These are phyloP conservation scores for Cynopterus brachyotis DNA, from an alignment of 2,113 vertebrate species.

Conservation along the genomic window DNA sequence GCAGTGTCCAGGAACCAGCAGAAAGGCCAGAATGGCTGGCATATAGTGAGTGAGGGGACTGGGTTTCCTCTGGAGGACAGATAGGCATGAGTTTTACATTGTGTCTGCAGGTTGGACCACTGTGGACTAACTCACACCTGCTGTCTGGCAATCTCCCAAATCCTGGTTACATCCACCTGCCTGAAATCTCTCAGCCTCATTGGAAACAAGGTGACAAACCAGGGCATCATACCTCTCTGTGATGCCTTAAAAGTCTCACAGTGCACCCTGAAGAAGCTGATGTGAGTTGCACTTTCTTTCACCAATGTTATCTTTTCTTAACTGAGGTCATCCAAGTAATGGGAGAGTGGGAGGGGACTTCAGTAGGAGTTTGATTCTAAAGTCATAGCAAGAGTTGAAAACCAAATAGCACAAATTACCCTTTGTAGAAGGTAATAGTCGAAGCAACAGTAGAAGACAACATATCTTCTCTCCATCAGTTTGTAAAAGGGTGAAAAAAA, in stretches of 20 bases:
- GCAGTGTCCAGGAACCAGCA: too few relatives aligned
- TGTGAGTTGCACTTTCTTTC: not conserved
- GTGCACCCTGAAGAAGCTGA: not conserved
- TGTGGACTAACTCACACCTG: not conserved
- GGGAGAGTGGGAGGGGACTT: not conserved
- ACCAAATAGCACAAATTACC: too few relatives aligned
- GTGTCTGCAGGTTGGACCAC: constrained; percentile 45
- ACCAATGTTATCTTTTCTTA: accelerated
- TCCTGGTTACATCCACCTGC: not conserved
- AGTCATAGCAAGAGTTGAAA: not conserved
- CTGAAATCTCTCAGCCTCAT: constrained; percentile 44
- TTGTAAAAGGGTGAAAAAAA: not conserved
- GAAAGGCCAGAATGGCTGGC: accelerated
- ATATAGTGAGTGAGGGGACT: not conserved
- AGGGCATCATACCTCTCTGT: not conserved
- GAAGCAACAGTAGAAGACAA: not conserved
- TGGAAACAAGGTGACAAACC: not conserved
- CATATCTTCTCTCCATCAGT: not conserved
- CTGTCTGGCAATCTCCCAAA: not conserved
- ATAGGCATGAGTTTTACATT: accelerated
- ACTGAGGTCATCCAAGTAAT: accelerated
- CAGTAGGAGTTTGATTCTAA: not conserved
- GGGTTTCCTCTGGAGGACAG: not conserved
- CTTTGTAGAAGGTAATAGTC: not conserved
- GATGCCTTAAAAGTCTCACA: accelerated